Conservation (phyloP, 2,113 vertebrate species). For the Cranoglanis bouderius region DNA sequence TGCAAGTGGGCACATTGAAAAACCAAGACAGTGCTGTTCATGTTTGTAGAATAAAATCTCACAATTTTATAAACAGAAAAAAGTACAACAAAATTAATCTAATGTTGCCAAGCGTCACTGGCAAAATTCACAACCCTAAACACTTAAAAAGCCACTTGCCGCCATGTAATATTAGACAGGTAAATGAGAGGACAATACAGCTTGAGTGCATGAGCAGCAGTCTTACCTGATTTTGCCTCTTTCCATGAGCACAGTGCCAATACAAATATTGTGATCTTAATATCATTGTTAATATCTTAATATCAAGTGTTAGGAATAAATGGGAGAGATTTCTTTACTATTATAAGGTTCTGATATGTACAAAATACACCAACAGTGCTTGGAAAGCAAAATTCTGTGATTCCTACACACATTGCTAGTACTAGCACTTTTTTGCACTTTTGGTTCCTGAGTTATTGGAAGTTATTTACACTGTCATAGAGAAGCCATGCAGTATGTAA, state of each 20-base stretch:
- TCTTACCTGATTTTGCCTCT: not conserved
- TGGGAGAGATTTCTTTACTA: not conserved
- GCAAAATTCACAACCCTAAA: not conserved
- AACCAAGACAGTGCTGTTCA: not conserved
- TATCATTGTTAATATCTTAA: not conserved
- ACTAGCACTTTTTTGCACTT: not conserved
- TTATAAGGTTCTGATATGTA: not conserved
- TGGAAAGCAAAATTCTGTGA: not conserved
- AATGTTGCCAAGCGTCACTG: not conserved
- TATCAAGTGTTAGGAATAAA: not conserved
- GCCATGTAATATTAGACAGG: not conserved
- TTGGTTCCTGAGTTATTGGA: not conserved
- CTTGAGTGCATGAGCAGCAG: not conserved
- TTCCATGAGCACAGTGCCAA: not conserved
- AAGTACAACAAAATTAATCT: not conserved
- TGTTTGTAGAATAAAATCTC: not conserved
- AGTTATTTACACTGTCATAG: not conserved
- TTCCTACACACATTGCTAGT: not conserved
- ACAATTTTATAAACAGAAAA: not conserved
- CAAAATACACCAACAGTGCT: not conserved
- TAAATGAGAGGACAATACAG: not conserved
- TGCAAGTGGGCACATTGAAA: not conserved
- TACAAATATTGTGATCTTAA: not conserved
- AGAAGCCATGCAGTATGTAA: not conserved
- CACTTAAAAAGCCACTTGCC: not conserved